Base-by-base conservation (phyloP, 2,113 vertebrate species). In the Conger conger region DNA sequence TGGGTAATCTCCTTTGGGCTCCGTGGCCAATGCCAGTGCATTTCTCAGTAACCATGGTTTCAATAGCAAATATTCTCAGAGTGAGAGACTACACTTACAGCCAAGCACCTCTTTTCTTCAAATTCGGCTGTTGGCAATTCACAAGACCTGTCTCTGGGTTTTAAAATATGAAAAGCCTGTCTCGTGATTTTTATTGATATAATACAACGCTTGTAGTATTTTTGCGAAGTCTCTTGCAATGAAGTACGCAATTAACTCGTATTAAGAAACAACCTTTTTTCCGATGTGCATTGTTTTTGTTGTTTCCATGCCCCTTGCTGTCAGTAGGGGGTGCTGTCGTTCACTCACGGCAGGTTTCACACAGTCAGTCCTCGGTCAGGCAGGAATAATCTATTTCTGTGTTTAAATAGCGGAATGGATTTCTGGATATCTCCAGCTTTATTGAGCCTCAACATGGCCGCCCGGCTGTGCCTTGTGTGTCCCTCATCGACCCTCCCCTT, bases 401-500 rank as follows among this genome's bases (percentile, higher is more conserved):
- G 68, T 73, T n/a, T n/a, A 33, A 73, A 73, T 73, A 30, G 27
- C 11, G 68, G n/a, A 33, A 33, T 33, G 68, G 68, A 30, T 33
- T 73, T 73, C 27, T 30, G 2, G 11, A 33, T 8, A 73, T 73
- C 68, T 73, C n/a, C 33, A 1, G 1, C 68, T 73, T 73, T 73
- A 13, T 73, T 20, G 57, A 27, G 68, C 27, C 1, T 13, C 90
- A 89, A 92, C 89, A 93, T 94, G 93, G 90, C 90, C 88, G 91
- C 92, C 68, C 89, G 82, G 82, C 84, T 82, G 82, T 85, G 88
- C 84, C 73, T 83, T 86, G 86, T 84, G 82, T 87, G 78, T 40
- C 40, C 7, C 82, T 42, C 73, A 80, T 84, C 33, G 90, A 93
- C 90, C 95, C 94, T 93, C 94, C 95, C 94, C 93, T 94, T 96